Percentiles rank a stretch among this genome's conserved stretches.
Evolutionary conservation across 1,140 invertebrate species (phyloP).

Genomic region (Drosophila pectinifera): DNA sequence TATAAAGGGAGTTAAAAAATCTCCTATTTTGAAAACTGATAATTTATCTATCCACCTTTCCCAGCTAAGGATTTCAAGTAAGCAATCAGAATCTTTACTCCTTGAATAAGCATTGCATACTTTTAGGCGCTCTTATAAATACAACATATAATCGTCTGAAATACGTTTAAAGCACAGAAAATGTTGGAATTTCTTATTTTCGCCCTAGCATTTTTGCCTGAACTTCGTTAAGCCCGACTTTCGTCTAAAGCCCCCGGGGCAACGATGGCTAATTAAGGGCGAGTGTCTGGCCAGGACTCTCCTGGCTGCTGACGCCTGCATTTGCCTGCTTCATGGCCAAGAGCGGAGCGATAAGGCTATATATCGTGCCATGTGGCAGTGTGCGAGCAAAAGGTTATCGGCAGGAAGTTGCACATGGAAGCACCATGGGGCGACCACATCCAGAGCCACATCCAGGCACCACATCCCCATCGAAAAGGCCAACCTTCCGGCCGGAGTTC

Average conservation of each 20-base stretch:
- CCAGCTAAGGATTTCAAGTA: too few relatives aligned
- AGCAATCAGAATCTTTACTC: too few relatives aligned
- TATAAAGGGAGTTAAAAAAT: neutral
- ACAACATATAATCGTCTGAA: too few relatives aligned
- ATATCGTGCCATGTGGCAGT: slow-evolving; percentile 36
- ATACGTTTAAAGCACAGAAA: neutral
- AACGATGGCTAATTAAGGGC: slow-evolving; percentile 56
- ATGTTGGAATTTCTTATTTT: neutral
- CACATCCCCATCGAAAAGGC: slow-evolving; percentile 13
- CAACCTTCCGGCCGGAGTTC: slow-evolving; percentile 36
- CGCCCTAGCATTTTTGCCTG: too few relatives aligned
- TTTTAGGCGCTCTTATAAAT: neutral
- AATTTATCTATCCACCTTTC: too few relatives aligned
- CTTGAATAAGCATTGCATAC: too few relatives aligned
- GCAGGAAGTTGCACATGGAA: slow-evolving; percentile 75
- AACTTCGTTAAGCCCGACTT: slow-evolving; percentile 17
- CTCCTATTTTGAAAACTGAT: neutral
- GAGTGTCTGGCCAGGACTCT: slow-evolving; percentile 24
- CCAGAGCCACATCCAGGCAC: slow-evolving; percentile 36
- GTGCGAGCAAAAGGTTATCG: slow-evolving; percentile 69
- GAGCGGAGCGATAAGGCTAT: slow-evolving; percentile 67
- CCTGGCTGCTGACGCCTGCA: slow-evolving; percentile 32
- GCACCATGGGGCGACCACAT: slow-evolving; percentile 36
- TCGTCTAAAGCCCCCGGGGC: neutral
- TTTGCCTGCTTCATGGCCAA: slow-evolving; percentile 42